phyloP scores from a whole-genome alignment of 2,888 invertebrate genomes.

The Polyommatus iphigenia region DNA sequence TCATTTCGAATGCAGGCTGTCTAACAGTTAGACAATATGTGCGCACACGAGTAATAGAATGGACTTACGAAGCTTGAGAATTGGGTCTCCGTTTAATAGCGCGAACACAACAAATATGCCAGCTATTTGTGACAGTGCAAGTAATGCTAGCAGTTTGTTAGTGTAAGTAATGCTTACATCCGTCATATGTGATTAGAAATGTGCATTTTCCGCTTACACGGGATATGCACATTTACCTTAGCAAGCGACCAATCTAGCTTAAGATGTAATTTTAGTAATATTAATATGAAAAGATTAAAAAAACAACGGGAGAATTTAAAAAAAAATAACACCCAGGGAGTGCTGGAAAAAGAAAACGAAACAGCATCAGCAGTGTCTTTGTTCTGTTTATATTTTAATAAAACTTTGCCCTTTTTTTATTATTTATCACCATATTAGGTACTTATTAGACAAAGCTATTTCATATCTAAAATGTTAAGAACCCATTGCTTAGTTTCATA shows the following conservation, averaged over 20 bases:
- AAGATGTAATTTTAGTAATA: neutral
- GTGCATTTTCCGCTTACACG: slow-evolving; percentile 6
- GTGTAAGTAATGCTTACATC: slow-evolving; percentile 21
- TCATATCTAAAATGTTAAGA: neutral
- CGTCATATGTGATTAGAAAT: slow-evolving; percentile 29
- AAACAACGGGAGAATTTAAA: neutral
- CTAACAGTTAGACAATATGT: neutral
- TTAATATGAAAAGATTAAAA: neutral
- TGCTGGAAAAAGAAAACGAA: too few species aligned
- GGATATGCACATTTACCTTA: neutral
- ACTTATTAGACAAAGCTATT: neutral
- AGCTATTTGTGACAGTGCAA: slow-evolving; percentile 13
- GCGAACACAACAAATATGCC: slow-evolving; percentile 33
- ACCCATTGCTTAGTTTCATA: neutral
- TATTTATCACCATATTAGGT: neutral
- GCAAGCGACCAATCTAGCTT: neutral
- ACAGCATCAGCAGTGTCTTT: too few species aligned
- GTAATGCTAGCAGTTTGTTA: slow-evolving; percentile 27
- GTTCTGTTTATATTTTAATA: too few species aligned
- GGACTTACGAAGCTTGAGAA: neutral
- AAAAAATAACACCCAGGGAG: neutral
- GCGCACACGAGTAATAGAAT: neutral
- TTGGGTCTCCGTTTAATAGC: slow-evolving; percentile 13
- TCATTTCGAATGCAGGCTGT: neutral
- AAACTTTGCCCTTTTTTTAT: too few species aligned